Evolutionary conservation across 2,888 invertebrate genomes (phyloP).

Genomic region (Yponomeuta plumbellus): DNA sequence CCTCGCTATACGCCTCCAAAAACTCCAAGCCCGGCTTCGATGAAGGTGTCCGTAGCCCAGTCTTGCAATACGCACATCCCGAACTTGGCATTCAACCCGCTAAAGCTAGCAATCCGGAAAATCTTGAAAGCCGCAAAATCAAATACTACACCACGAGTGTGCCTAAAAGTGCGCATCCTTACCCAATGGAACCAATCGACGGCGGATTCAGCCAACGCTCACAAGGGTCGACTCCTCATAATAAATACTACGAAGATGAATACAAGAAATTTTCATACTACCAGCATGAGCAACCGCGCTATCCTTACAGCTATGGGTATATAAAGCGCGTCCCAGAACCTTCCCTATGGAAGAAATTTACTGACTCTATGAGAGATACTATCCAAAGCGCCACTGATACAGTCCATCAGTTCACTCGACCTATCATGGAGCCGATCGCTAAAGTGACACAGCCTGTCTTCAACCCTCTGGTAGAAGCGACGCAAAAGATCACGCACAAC

Average conservation of each 20-base stretch:
- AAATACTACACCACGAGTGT: conserved; percentile 71
- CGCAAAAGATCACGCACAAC: conserved; percentile 87
- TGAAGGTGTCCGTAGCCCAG: conserved; percentile 83
- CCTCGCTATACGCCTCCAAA: conserved; percentile 79
- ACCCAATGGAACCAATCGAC: conserved; percentile 71
- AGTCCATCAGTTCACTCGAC: conserved; percentile 80
- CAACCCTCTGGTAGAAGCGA: conserved; percentile 86
- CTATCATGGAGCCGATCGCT: conserved; percentile 76
- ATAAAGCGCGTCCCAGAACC: conserved; percentile 76
- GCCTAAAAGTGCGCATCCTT: conserved; percentile 75
- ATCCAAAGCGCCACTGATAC: conserved; percentile 82
- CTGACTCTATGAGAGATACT: conserved; percentile 83
- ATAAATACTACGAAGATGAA: conserved; percentile 68
- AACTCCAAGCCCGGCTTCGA: conserved; percentile 79
- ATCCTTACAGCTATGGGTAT: conserved; percentile 79
- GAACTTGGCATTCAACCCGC: conserved; percentile 87
- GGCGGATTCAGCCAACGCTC: conserved; percentile 62
- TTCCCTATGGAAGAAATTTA: conserved; percentile 84
- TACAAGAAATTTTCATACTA: conserved; percentile 75
- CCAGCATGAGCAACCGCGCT: conserved; percentile 70
- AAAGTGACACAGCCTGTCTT: conserved; percentile 80
- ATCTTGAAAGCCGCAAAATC: conserved; percentile 51
- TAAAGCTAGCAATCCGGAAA: conserved; percentile 68
- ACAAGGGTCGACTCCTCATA: conserved; percentile 57
- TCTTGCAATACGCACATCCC: conserved; percentile 87